Conservation (phyloP, 2,797 vertebrate species). For the Trichosurus vulpecula region DNA sequence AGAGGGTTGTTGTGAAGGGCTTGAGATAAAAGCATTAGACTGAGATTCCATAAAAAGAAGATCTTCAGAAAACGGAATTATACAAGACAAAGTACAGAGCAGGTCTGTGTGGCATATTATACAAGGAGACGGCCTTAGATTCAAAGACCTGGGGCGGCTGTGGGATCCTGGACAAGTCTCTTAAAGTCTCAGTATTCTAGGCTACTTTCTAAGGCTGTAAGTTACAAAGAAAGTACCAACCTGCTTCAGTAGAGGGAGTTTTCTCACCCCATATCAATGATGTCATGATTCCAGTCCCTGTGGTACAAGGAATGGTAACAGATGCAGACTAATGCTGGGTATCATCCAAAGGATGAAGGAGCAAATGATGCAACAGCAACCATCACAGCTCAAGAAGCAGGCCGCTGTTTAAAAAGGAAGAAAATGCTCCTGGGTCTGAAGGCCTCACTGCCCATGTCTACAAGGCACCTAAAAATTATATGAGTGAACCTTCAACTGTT, state of each 20-base stretch:
- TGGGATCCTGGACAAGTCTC: not conserved
- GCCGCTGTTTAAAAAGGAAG: not conserved
- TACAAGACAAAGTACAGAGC: not conserved
- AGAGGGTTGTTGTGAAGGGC: fast-evolving
- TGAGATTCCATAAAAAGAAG: fast-evolving
- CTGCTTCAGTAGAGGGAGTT: not conserved
- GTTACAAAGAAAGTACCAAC: not conserved
- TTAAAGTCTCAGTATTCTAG: not conserved
- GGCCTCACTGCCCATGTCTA: not conserved
- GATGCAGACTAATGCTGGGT: not conserved
- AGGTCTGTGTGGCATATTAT: not conserved
- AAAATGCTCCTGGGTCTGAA: not conserved
- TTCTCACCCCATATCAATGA: not conserved
- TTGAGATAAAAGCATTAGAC: fast-evolving
- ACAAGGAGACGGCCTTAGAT: not conserved
- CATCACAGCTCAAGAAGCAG: not conserved
- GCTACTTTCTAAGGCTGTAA: not conserved
- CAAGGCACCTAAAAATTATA: not conserved
- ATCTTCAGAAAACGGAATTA: not conserved
- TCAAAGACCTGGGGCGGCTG: not conserved
- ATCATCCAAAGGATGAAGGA: not conserved
- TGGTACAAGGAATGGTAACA: not conserved
- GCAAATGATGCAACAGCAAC: not conserved
- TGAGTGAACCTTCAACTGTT: not conserved
- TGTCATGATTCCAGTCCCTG: not conserved